A percentile compares a stretch with the other conserved stretches of the same genome.
These are phyloP conservation scores for Pteruthius melanotis DNA, from an alignment of 2,113 vertebrate genomes.

Conservation along the genomic window DNA sequence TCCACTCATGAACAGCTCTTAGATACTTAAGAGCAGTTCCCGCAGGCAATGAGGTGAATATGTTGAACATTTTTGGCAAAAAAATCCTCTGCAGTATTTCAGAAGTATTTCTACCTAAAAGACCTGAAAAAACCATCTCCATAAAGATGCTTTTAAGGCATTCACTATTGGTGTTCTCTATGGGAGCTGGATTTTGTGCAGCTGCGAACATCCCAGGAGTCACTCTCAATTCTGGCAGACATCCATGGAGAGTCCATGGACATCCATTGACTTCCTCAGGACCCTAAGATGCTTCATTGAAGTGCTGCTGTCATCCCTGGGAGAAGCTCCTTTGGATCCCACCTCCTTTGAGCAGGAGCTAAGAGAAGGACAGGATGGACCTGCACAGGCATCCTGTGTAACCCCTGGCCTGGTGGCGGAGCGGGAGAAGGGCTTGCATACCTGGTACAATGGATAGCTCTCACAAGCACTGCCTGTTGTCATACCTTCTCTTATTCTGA, in stretches of 20 bases:
- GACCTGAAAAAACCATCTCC: not conserved
- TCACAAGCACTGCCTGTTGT: not conserved
- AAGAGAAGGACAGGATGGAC: not conserved
- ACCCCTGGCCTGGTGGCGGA: not conserved
- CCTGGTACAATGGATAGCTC: rapidly evolving
- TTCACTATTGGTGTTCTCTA: not conserved
- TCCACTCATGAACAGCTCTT: not conserved
- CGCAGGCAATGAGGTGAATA: not conserved
- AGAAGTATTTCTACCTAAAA: not conserved
- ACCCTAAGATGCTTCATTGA: not conserved
- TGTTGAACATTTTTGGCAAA: not conserved
- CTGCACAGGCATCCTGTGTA: not conserved
- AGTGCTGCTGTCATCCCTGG: not conserved
- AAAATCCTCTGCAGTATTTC: not conserved
- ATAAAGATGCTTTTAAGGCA: not conserved
- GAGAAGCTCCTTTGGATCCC: not conserved
- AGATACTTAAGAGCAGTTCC: not conserved
- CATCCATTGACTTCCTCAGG: not conserved
- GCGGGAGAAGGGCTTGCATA: rapidly evolving
- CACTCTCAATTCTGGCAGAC: not conserved
- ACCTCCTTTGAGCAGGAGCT: rapidly evolving
- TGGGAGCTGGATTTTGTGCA: not conserved
- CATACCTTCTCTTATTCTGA: not conserved
- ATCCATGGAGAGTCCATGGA: not conserved
- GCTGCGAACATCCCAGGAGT: not conserved